These are phyloP conservation scores for Notothenia rossii DNA, from an alignment of 2,113 vertebrate species.

Conservation along the genomic window DNA sequence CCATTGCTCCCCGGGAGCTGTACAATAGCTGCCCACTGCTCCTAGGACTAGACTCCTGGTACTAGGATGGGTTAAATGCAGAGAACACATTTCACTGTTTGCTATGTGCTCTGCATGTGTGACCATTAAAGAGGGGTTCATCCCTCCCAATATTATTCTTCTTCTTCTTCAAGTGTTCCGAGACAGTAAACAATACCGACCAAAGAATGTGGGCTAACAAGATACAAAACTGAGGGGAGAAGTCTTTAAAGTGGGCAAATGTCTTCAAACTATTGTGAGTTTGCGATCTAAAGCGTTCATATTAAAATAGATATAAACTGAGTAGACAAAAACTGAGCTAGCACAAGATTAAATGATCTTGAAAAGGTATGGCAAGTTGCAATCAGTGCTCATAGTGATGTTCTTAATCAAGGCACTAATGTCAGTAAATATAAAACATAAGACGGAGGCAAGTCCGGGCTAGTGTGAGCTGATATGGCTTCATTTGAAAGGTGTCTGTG, in stretches of 20 bases:
- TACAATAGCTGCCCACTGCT: too few relatives aligned
- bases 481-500: conserved; percentile 33
- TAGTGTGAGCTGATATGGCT: conserved; percentile 7
- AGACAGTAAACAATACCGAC: conserved; percentile 52
- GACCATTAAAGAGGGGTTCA: too few relatives aligned
- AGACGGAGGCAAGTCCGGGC: conserved; percentile 22
- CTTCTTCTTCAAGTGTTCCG: conserved; percentile 20
- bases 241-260: conserved; percentile 2
- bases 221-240: conserved; percentile 4
- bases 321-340: neutral
- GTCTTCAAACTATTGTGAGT: conserved; percentile 10
- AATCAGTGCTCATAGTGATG: conserved; percentile 19
- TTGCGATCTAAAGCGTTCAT: neutral
- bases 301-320: neutral
- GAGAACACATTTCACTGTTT: too few relatives aligned
- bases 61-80: too few relatives aligned
- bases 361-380: neutral
- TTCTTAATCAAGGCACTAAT: conserved; percentile 7
- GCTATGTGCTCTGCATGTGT: too few relatives aligned
- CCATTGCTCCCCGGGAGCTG: too few relatives aligned
- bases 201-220: conserved; percentile 46
- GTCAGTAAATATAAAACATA: conserved; percentile 16
- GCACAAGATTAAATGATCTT: neutral
- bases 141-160: too few relatives aligned
- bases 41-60: too few relatives aligned